Percentiles rank a stretch among this genome's conserved stretches.
phyloP scores from a whole-genome alignment of 2,888 invertebrate species.

The Temnothorax ravouxi region DNA sequence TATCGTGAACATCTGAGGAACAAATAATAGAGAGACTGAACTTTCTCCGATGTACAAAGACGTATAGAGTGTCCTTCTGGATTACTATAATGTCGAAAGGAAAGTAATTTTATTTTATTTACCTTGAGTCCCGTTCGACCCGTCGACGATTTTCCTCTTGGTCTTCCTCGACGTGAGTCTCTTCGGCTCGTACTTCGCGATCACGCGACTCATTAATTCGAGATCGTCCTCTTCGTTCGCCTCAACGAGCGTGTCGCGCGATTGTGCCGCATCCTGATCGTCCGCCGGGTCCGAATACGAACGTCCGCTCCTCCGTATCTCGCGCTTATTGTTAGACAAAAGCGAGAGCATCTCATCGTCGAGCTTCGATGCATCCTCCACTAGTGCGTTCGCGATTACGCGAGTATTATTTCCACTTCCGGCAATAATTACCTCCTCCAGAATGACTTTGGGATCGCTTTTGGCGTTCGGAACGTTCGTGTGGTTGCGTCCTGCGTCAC shows the following conservation, averaged over 20 bases:
- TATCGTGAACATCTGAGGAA: background rate
- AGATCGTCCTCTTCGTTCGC: constrained; percentile 57
- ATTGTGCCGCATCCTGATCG: too few relatives aligned
- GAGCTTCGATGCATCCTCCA: too few relatives aligned
- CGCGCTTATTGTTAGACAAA: too few relatives aligned
- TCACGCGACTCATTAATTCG: constrained; percentile 74
- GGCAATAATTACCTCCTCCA: too few relatives aligned
- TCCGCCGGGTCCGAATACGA: too few relatives aligned
- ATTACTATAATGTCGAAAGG: background rate
- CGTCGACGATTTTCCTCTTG: constrained; percentile 56
- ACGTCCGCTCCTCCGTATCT: too few relatives aligned
- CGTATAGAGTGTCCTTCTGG: background rate
- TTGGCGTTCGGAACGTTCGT: too few relatives aligned
- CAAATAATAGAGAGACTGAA: constrained; percentile 13
- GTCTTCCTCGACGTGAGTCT: constrained; percentile 71
- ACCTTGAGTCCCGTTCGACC: constrained; percentile 9
- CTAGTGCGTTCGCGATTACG: too few relatives aligned
- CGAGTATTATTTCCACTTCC: too few relatives aligned
- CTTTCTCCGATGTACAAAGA: background rate
- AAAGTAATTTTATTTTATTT: constrained; percentile 19
- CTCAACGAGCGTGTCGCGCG: constrained; percentile 17
- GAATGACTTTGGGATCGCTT: too few relatives aligned
- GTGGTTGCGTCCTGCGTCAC: too few relatives aligned
- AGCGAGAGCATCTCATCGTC: too few relatives aligned
- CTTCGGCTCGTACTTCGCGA: constrained; percentile 79